phyloP scores from a whole-genome alignment of 1,140 invertebrate species.

The Drosophila nannoptera region DNA sequence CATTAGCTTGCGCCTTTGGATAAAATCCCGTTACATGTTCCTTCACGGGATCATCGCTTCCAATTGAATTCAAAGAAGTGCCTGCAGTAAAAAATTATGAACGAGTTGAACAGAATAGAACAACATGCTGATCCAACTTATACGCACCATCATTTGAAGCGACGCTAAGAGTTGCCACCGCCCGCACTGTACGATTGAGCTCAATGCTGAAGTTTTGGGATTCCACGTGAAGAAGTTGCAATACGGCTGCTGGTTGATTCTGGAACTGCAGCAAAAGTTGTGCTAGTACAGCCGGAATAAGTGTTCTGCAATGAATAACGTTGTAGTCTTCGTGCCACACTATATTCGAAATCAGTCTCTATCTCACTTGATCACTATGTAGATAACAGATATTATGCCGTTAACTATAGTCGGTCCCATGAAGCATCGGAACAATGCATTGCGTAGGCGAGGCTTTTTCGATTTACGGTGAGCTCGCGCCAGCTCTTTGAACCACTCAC shows the following conservation, averaged over 20 bases:
- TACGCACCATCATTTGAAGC: conserved; percentile 1
- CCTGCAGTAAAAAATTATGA: conserved; percentile 6
- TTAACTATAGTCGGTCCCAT: conserved; percentile 78
- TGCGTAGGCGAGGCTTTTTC: conserved; percentile 78
- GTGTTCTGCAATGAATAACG: conserved; percentile 64
- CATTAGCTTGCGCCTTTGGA: neutral
- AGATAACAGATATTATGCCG: conserved; percentile 79
- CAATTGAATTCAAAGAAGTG: conserved; percentile 44
- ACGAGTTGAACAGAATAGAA: neutral
- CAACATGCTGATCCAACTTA: neutral
- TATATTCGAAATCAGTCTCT: neutral
- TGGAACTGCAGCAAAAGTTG: conserved; percentile 78
- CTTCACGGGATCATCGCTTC: conserved; percentile 27
- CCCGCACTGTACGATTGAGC: conserved; percentile 50
- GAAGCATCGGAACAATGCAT: conserved; percentile 79
- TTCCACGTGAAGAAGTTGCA: neutral
- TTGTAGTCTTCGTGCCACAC: neutral
- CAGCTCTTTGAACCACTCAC: conserved; percentile 81
- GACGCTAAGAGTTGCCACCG: conserved; percentile 17
- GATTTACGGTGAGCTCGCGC: conserved; percentile 65
- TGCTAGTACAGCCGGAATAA: conserved; percentile 80
- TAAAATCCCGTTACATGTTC: conserved; percentile 18
- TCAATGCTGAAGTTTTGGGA: conserved; percentile 18
- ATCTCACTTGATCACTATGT: conserved; percentile 79
- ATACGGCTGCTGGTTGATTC: neutral